Base-by-base conservation (phyloP, 2,888 invertebrate genomes). In the Brachypalpus laphriformis region DNA sequence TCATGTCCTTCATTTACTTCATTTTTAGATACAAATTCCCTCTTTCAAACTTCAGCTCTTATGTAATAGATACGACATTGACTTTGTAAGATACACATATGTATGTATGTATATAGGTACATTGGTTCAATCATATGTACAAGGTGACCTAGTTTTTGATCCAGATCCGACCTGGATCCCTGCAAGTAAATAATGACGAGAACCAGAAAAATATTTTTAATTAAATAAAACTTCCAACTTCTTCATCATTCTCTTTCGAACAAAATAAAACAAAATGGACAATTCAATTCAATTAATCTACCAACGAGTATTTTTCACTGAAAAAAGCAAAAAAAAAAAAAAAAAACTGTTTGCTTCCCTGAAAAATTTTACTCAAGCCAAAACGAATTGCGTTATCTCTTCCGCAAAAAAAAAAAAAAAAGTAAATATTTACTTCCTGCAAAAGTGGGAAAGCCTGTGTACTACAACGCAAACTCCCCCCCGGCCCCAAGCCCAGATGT, bases 311-410 rank as follows among this genome's bases (percentile, higher is more conserved):
- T 34, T 34, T 9, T 34, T 34, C 11, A 34, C 34, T 34, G 28
- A 1, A 28, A 28, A n/a, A n/a, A 28, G 2, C 28, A 34, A 25
- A 25, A 25, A 25, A 1, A 34, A 34, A 25, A 25, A 34, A 1
- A 2, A 34, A 8, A 25, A 25, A 51, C 25, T 25, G 2, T 22
- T 16, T 16, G n/a, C n/a, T 37, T 57, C 20, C 34, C 3, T 1
- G 18, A 34, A 34, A 51, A 51, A 42, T 34, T 25, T 11, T 68
- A 49, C 68, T 68, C 76, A 76, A 76, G 57, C 40, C 16, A 76
- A 68, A 68, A 57, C 42, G 40, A 76, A 76, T 76, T 76, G 76
- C 42, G 76, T 59, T 76, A 59, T 76, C 59, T 47, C 51, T 42
- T 76, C 76, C 57, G 42, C 47, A 59, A 57, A 5, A n/a, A n/a